Evolutionary conservation across 1,140 invertebrate genomes (phyloP), one percentile per base, ranked within the genome.

Genomic region (Parapsyche elsis): DNA sequence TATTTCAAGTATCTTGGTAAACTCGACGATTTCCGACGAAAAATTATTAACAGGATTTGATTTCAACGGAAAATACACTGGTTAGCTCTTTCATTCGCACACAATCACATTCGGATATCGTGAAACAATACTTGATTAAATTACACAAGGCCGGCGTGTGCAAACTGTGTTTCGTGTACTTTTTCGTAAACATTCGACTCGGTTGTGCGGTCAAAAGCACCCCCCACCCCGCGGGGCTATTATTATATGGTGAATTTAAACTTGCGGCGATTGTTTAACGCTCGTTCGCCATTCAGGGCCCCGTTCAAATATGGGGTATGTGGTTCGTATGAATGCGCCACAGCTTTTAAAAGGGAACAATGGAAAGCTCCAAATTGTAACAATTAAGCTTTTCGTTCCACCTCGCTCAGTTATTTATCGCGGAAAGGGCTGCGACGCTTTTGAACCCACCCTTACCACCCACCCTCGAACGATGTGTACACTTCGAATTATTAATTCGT

Each of bases 361-460:
- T 67, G 64, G 64, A 23, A 26, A 26, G 10, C 10, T 53, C 49
- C 49, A 12, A 53, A 53, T 53, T 53, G 49, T 67, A 67, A 67
- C 64, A 67, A 67, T 67, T 67, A 67, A 67, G 64, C 64, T 67
- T 67, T 67, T 67, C 64, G n/a, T 16, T 12, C 64, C 23, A 23
- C 12, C 64, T 26, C 24, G 19, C 24, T 67, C 64, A 23, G 23
- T 67, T 67, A 67, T 67, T 67, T 67, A 67, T 53, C 49, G 49
- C 16, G 49, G 49, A 53, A 53, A 10, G 30, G 1, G 30, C 30
- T 38, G 30, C 30, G 30, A 38, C 30, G 30, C 30, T 38, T 7
- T 38, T 12, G 49, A 53, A 2, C 4, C 49, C 4, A 53, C 10
- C 12, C 12, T 46, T 46, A 5, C 45, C 12, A 5, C 45, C 45